These are phyloP conservation scores for Tringa solitaria DNA, from an alignment of 2,113 vertebrate genomes.

Conservation along the genomic window DNA sequence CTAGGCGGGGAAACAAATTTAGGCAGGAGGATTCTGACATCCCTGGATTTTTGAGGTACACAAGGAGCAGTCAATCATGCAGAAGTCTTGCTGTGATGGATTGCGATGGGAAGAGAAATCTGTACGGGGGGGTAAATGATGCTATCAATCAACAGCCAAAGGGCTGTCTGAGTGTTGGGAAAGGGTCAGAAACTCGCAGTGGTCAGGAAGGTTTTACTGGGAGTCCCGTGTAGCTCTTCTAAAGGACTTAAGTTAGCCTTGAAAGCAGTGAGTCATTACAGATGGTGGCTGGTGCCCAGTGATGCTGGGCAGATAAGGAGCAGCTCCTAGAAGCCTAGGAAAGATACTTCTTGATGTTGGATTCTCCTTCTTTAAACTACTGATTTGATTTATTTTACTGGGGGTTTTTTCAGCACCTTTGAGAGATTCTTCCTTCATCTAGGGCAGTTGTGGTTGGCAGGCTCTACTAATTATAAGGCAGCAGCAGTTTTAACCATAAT, in stretches of 20 bases:
- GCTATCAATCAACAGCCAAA: background rate
- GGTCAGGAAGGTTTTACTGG: background rate
- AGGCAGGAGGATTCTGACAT: background rate
- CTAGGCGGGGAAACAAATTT: background rate
- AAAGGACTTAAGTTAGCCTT: background rate
- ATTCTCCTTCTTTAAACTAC: background rate
- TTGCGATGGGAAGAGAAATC: background rate
- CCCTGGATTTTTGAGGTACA: background rate
- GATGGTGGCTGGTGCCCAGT: background rate
- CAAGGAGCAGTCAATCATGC: accelerated
- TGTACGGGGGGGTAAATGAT: background rate
- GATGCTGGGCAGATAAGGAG: background rate
- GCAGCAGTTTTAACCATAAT: background rate
- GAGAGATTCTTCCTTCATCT: background rate
- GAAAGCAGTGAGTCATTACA: background rate
- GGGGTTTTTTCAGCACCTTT: background rate
- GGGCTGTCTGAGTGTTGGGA: background rate
- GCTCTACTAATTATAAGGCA: background rate
- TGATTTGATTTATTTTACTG: background rate
- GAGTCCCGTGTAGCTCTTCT: background rate
- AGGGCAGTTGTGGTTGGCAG: background rate
- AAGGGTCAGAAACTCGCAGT: background rate
- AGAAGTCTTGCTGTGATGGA: background rate
- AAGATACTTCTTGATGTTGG: background rate
- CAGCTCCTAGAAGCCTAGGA: background rate